phyloP scores from a whole-genome alignment of 2,113 vertebrate genomes.

The Daboia siamensis region DNA sequence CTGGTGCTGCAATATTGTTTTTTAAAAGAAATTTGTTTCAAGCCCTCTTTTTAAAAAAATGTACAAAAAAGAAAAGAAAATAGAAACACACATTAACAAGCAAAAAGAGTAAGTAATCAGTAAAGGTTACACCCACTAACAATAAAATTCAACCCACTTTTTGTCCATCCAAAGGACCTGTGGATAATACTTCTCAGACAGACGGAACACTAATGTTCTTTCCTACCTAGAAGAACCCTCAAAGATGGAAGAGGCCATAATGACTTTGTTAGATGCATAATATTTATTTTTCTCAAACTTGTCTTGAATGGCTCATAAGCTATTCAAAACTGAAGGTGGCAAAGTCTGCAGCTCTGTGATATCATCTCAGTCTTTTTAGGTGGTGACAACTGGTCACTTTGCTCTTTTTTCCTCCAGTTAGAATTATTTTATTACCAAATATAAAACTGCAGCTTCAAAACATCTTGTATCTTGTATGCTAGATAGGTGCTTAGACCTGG shows the following conservation, averaged over 20 bases:
- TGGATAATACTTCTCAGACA: background rate
- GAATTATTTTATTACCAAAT: background rate
- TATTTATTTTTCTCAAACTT: background rate
- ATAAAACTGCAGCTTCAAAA: background rate
- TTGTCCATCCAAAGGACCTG: background rate
- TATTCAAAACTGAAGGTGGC: background rate
- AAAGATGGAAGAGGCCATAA: background rate
- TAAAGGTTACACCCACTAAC: background rate
- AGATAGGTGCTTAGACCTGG: background rate
- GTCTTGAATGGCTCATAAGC: background rate
- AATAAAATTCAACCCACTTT: background rate
- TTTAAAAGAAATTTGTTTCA: background rate
- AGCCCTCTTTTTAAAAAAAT: background rate
- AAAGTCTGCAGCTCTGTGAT: background rate
- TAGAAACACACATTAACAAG: background rate
- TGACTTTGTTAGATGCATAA: background rate
- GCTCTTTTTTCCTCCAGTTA: background rate
- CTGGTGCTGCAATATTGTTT: background rate
- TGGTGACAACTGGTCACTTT: background rate
- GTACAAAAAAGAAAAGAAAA: background rate
- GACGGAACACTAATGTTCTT: background rate
- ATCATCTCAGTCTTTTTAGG: background rate
- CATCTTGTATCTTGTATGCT: background rate
- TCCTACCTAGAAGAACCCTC: background rate
- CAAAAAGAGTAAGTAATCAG: background rate